Base-by-base conservation (phyloP, 92 coral and sea anemone species). In the Bergia puertoricense region DNA sequence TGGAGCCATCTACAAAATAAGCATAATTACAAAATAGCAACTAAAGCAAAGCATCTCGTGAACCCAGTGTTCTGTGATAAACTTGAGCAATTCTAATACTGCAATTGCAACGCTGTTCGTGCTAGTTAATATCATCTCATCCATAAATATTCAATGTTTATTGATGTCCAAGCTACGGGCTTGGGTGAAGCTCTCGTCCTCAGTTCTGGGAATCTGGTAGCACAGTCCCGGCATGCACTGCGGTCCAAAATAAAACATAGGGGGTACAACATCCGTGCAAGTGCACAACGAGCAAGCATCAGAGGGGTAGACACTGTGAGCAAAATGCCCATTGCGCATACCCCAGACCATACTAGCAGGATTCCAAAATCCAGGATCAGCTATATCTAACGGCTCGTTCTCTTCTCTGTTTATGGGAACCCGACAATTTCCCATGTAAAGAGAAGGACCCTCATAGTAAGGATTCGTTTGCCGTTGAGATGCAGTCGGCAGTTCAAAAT, bases 161-260 rank as follows among this genome's bases (percentile, higher is more conserved):
- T 40, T 76, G 22, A 76, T 42, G 9, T 76, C 79, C 39, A 37
- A 74, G 15, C 43, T 37, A 9, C 67, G 79, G 39, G 79, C 62
- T 42, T 46, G 46, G 0, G 44, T 40, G 65, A 45, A 13, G 77
- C 36, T 50, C 13, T 69, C 79, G 16, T 54, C n/a, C 40, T 71
- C 66, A 23, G 16, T 41, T 50, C 44, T 13, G 5, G 79, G 65
- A 84, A 71, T 22, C 46, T 71, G 87, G 51, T 66, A 84, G 40
- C 46, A 84, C 67, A 50, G 41, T 84, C 68, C 87, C 87, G 87
- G 79, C 78, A 72, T 71, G 14, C 87, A 69, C 23, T 72, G 87
- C 30, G 67, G 66, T 39, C 79, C 79, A 68, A 69, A 51, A 69
- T 84, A 84, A 50, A 48, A 84, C 78, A 84, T 44, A 71, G 87